Percentiles rank a stretch among this genome's conserved stretches.
Evolutionary conservation across 2,888 invertebrate species (phyloP).

Genomic region (Rhingia rostrata): DNA sequence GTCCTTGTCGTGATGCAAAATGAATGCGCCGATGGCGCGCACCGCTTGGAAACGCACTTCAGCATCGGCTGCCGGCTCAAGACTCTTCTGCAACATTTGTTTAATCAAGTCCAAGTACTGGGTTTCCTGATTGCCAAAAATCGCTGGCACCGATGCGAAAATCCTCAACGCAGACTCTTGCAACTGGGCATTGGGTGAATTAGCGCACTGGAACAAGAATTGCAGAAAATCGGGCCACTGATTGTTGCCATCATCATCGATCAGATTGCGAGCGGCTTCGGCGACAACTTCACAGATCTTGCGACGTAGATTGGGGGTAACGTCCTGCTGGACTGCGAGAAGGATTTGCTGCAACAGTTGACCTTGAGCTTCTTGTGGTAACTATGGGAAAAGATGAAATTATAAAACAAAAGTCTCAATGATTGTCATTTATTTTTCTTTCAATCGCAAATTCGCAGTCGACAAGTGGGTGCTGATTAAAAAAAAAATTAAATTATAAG

Average conservation of each 20-base stretch:
- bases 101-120: slow-evolving; percentile 96
- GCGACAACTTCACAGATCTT: slow-evolving; percentile 98
- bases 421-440: not conserved
- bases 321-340: slow-evolving; percentile 92
- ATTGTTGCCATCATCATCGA: slow-evolving; percentile 97
- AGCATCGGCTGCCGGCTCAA: slow-evolving; percentile 88
- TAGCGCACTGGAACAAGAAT: slow-evolving; percentile 97
- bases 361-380: slow-evolving; percentile 91
- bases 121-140: slow-evolving; percentile 97
- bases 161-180: slow-evolving; percentile 97
- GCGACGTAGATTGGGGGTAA: slow-evolving; percentile 90
- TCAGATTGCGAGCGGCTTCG: slow-evolving; percentile 96
- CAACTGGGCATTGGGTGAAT: slow-evolving; percentile 90
- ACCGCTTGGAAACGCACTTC: slow-evolving; percentile 92
- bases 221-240: slow-evolving; percentile 98
- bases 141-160: slow-evolving; percentile 97
- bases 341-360: slow-evolving; percentile 94
- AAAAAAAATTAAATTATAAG: no score
- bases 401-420: not conserved
- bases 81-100: slow-evolving; percentile 94
- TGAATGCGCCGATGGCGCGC: slow-evolving; percentile 93
- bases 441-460: not conserved
- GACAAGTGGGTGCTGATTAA: no score
- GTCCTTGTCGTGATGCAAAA: slow-evolving; percentile 94
- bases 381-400: slow-evolving; percentile 79